Evolutionary conservation across 2,113 vertebrate species (phyloP).

Genomic region (Theristicus caerulescens): DNA sequence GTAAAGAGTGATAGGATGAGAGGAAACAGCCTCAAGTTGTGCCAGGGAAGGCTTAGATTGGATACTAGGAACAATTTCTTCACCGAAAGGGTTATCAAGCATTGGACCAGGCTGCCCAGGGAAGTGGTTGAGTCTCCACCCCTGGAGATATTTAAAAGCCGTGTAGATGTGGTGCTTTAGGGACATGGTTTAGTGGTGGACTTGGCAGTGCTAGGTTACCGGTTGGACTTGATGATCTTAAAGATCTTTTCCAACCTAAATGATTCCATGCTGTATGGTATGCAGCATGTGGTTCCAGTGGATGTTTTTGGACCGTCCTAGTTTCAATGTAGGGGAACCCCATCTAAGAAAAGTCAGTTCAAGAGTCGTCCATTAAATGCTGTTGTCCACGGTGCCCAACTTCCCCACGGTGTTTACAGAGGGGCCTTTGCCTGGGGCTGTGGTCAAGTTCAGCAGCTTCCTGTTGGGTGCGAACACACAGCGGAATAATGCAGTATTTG

Average conservation of each 20-base stretch:
- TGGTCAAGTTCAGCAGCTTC: not conserved
- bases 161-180: not conserved
- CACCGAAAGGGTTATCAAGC: rapidly evolving
- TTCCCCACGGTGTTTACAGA: not conserved
- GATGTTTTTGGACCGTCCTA: not conserved
- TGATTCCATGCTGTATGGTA: not conserved
- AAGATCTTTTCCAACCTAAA: not conserved
- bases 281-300: not conserved
- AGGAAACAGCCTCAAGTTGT: not conserved
- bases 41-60: not conserved
- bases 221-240: not conserved
- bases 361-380: not conserved
- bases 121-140: not conserved
- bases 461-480: not conserved
- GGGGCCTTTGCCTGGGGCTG: not conserved
- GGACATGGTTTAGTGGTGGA: not conserved
- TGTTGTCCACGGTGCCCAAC: rapidly evolving
- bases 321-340: not conserved
- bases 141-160: not conserved
- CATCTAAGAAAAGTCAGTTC: not conserved
- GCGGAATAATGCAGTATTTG: not conserved
- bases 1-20: not conserved
- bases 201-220: not conserved
- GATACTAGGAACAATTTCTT: not conserved
- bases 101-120: not conserved